Base-by-base conservation (phyloP, 2,888 invertebrate species). In the Balanococcus diminutus region DNA sequence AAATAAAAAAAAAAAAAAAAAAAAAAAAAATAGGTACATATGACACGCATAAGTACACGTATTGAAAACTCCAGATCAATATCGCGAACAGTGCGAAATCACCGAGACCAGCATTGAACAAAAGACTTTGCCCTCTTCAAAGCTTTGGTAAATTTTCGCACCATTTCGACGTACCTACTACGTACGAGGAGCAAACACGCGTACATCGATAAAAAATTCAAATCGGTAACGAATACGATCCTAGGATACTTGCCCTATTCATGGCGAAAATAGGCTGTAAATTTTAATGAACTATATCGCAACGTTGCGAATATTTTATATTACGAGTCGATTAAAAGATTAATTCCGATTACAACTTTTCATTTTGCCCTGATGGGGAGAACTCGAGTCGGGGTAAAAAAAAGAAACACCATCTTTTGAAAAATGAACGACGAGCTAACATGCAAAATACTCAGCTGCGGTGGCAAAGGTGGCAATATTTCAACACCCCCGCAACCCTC, bases 111-210 rank as follows among this genome's bases (percentile, higher is more conserved):
- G 19, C 56, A 56, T 56, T 22, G 72, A 79, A 79, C 75, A 79
- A 79, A 79, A 79, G 75, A 25, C 8, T 36, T 72, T 19, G 31
- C 75, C 75, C 31, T 79, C 56, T 19, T 56, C 56, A 56, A 51
- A 56, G 32, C 75, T 36, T 79, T 79, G 36, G 75, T 79, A 79
- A 79, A 79, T 79, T 79, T 79, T 79, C 75, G 75, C 75, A 79
- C 75, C n/a, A 36, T 79, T 79, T 79, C 75, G 28, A 67, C 67
- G 11, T 14, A 67, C 5, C 5, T 5, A 28, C 25, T 16, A 61
- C 28, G 67, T 67, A 42, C 14, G 5, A 11, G 11, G 19, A 56
- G 56, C 9, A 19, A 56, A 56, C 46, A 22, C 56, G 22, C 8
- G 8, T 19, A 56, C 56, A 36, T 36, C 67, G 67, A 67, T 67